Base-by-base conservation (phyloP, 64 coral and sea anemone genomes). In the Montipora capricornis region DNA sequence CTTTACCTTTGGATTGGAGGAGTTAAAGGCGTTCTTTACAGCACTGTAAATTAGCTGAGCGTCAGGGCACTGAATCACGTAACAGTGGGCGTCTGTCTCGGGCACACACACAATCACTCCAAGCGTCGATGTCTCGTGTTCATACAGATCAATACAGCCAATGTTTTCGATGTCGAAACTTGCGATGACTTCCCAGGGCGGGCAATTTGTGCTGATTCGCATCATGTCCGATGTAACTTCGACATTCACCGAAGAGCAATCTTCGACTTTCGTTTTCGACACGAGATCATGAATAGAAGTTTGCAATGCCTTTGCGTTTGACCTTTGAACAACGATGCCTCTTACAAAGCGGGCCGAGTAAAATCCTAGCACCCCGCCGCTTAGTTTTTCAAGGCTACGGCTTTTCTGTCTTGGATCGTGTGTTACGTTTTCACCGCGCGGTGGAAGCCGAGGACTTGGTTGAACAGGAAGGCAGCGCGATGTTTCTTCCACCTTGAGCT, bases 141-240 rank as follows among this genome's bases (percentile, higher is more conserved):
- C 73, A 26, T 92, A 95, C 77, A 98, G 17, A 74, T 95, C 94
- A 8, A 98, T 90, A 19, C 77, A 87, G 6, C 96, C 96, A 15
- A 98, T 80, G 44, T 84, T 88, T 57, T 95, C 84, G 20, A 98
- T 91, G 68, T 95, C 93, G 70, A 89, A 98, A 79, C 89, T 98
- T 7, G 93, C 52, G 44, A 98, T 95, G 6, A 98, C 96, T 89
- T 98, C 96, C 93, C 93, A 98, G 3, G 96, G 96, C 8, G 96
- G 79, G 44, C 83, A 98, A 44, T 98, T 92, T 79, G 96, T 98
- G 68, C 96, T 98, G 14, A 98, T 98, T 45, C 96, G 90, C 68
- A 98, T 81, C 80, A 98, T 67, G n/a, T 98, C 96, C 24, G 74
- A 84, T 74, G 85, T 95, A 17, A 98, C 96, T 71, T 98, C 96